Conservation (phyloP, 2,797 vertebrate genomes). For the Halcyon smyrnensis region DNA sequence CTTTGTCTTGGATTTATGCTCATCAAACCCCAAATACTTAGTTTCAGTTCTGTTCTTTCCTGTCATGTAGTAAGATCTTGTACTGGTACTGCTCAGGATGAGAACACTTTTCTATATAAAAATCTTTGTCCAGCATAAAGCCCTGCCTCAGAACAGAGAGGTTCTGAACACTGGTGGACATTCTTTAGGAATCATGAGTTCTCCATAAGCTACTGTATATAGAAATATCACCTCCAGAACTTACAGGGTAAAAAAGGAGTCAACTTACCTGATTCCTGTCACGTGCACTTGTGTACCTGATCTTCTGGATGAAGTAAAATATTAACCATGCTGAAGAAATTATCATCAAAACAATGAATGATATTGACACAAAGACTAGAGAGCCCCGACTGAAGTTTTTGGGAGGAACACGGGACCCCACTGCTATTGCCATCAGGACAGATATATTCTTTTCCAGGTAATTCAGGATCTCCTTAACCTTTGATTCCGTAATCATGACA, state of each 20-base stretch:
- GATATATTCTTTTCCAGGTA: constrained; percentile 94
- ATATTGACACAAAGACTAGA: constrained; percentile 96
- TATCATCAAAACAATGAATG: constrained; percentile 97
- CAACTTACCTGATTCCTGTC: constrained; percentile 92
- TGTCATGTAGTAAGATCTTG: background rate
- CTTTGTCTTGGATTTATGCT: background rate
- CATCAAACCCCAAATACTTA: background rate
- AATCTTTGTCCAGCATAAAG: background rate
- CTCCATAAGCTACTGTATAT: background rate
- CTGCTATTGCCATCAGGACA: constrained; percentile 89
- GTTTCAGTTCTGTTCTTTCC: background rate
- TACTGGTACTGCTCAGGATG: background rate
- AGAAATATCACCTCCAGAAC: background rate
- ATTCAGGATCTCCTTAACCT: constrained; percentile 92
- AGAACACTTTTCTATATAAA: background rate
- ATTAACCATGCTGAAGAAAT: constrained; percentile 97
- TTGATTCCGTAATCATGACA: constrained; percentile 95
- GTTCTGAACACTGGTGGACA: background rate
- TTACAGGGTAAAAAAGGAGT: background rate
- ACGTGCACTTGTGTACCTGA: constrained; percentile 91
- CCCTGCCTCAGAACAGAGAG: background rate
- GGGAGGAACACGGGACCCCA: constrained; percentile 85
- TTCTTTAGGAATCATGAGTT: background rate
- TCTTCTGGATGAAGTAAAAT: constrained; percentile 99
- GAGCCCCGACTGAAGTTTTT: constrained; percentile 93